Conservation (phyloP, 2,888 invertebrate species). For the Arctia plantaginis region DNA sequence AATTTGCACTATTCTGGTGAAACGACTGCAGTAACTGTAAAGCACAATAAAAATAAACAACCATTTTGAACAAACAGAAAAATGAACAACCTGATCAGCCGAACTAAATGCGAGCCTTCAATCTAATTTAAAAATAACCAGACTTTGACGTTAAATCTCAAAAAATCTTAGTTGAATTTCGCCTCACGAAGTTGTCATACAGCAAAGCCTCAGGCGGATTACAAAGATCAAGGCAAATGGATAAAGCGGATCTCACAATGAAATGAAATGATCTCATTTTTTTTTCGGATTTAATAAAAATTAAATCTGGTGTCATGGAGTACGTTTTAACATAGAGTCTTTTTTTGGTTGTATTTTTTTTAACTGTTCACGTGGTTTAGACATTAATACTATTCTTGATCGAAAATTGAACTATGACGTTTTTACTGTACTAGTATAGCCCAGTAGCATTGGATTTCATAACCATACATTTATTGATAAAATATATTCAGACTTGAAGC, state of each 20-base stretch:
- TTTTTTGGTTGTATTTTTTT: background rate
- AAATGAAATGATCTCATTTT: background rate
- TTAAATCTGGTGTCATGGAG: background rate
- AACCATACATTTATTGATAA: background rate
- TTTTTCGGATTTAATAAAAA: background rate
- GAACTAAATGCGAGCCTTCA: background rate
- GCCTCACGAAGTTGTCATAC: background rate
- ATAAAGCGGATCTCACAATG: background rate
- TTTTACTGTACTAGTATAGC: background rate
- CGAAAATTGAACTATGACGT: background rate
- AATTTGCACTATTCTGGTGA: too few species aligned
- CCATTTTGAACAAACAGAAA: background rate
- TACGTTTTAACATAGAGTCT: background rate
- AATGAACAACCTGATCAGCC: background rate
- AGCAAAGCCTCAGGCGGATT: background rate
- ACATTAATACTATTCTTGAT: background rate
- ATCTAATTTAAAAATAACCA: background rate
- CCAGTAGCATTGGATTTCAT: background rate
- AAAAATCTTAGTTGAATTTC: background rate
- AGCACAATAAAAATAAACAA: background rate
- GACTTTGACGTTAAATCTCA: background rate
- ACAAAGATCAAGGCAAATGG: conserved; percentile 1
- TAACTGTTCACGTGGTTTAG: background rate
- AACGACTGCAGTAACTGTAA: background rate
- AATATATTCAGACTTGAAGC: too few species aligned